Evolutionary conservation across 2,797 vertebrate species (phyloP).

Genomic region (Tinamus major): DNA sequence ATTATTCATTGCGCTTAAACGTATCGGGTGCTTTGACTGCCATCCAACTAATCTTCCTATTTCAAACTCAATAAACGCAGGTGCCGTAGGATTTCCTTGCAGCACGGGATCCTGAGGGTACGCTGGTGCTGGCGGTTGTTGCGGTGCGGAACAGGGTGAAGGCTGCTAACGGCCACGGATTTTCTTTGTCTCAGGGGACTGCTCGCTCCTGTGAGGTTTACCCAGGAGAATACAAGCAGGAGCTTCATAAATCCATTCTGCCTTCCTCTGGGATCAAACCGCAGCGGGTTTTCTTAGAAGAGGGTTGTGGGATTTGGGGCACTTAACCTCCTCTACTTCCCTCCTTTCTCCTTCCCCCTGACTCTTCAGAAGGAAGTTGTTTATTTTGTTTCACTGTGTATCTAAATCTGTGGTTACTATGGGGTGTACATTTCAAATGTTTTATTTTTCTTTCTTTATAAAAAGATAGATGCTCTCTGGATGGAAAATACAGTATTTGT

Average conservation of each 20-base stretch:
- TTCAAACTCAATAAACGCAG: neutral
- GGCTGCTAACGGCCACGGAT: neutral
- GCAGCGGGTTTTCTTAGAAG: rapidly evolving
- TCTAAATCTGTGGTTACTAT: neutral
- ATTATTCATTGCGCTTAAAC: neutral
- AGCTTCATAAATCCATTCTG: neutral
- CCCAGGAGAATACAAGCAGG: neutral
- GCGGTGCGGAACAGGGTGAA: neutral
- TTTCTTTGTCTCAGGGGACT: neutral
- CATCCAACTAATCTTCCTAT: neutral
- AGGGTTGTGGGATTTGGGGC: neutral
- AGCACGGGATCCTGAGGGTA: neutral
- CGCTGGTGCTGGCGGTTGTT: neutral
- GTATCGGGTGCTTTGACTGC: neutral
- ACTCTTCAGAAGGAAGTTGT: neutral
- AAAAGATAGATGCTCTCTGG: neutral
- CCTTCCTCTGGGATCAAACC: neutral
- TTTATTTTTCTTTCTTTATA: neutral
- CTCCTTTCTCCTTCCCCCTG: rapidly evolving
- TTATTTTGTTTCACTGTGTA: neutral
- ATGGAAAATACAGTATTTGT: neutral
- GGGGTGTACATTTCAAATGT: neutral
- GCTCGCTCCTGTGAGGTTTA: neutral
- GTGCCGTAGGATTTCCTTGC: neutral
- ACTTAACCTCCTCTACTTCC: neutral